phyloP scores from a whole-genome alignment of 2,888 invertebrate species.

The Phorcus lineatus region DNA sequence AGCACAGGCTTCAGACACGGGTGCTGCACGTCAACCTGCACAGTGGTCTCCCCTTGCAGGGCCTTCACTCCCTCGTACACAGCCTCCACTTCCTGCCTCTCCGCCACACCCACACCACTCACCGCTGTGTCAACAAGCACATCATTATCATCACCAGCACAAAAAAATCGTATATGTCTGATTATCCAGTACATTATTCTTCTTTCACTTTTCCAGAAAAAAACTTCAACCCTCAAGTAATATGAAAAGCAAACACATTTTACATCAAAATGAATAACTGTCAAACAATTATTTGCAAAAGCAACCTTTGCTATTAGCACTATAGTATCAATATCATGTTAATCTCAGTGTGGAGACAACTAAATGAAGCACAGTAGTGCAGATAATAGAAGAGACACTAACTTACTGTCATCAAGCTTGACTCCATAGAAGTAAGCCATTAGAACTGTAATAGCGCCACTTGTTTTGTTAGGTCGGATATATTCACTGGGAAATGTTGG shows the following conservation, averaged over 20 bases:
- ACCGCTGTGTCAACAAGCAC: not conserved
- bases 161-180: not conserved
- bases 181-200: too few species aligned
- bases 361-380: not conserved
- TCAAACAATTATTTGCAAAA: too few species aligned
- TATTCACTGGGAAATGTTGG: slow-evolving; percentile 59
- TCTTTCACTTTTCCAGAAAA: too few species aligned
- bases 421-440: slow-evolving; percentile 63
- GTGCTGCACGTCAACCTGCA: slow-evolving; percentile 61
- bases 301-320: too few species aligned
- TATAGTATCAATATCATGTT: too few species aligned
- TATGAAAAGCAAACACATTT: too few species aligned
- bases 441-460: slow-evolving; percentile 48
- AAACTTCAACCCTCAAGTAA: too few species aligned
- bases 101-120: slow-evolving; percentile 6
- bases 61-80: slow-evolving; percentile 68
- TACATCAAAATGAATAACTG: too few species aligned
- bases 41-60: not conserved
- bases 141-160: not conserved
- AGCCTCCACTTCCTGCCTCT: slow-evolving; percentile 71
- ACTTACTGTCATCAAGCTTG: slow-evolving; percentile 34
- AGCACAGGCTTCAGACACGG: slow-evolving; percentile 78
- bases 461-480: slow-evolving; percentile 45
- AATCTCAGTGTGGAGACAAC: too few species aligned
- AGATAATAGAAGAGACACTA: too few species aligned